Conservation (phyloP, 2,888 invertebrate species). For the Folsomia manolachei region DNA sequence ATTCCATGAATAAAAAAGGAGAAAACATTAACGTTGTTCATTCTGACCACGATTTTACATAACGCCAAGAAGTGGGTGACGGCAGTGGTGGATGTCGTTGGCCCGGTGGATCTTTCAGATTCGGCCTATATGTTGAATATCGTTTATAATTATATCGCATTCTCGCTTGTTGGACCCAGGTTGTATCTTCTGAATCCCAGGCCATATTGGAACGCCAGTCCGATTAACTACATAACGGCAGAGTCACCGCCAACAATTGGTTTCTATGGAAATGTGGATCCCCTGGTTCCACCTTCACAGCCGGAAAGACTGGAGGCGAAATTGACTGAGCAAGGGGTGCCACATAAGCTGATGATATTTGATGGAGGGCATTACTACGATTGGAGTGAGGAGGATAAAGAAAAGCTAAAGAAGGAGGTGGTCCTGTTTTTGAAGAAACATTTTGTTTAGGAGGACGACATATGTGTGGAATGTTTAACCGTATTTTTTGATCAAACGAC, state of each 20-base stretch:
- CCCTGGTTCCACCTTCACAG: neutral
- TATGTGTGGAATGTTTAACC: too few species aligned
- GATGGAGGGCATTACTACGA: neutral
- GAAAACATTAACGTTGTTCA: too few species aligned
- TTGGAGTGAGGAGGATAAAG: neutral
- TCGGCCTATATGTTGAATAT: neutral
- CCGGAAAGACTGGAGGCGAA: neutral
- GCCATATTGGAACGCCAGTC: neutral
- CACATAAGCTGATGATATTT: neutral
- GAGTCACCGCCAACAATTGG: conserved; percentile 5
- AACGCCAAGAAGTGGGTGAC: neutral
- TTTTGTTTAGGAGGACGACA: too few species aligned
- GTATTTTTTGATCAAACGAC: too few species aligned
- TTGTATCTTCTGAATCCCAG: neutral
- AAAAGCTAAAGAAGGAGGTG: neutral
- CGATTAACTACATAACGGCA: neutral
- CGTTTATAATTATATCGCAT: too few species aligned
- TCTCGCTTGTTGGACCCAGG: conserved; percentile 5
- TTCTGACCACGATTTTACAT: too few species aligned
- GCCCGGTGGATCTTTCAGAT: conserved; percentile 10
- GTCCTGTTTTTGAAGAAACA: neutral
- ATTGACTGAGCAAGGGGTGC: neutral
- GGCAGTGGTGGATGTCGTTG: conserved; percentile 1
- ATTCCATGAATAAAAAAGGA: too few species aligned
- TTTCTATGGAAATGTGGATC: conserved; percentile 16